Percentiles rank a stretch among this genome's conserved stretches.
Evolutionary conservation across 2,113 vertebrate genomes (phyloP).

Genomic region (Lepisosteus osseus): DNA sequence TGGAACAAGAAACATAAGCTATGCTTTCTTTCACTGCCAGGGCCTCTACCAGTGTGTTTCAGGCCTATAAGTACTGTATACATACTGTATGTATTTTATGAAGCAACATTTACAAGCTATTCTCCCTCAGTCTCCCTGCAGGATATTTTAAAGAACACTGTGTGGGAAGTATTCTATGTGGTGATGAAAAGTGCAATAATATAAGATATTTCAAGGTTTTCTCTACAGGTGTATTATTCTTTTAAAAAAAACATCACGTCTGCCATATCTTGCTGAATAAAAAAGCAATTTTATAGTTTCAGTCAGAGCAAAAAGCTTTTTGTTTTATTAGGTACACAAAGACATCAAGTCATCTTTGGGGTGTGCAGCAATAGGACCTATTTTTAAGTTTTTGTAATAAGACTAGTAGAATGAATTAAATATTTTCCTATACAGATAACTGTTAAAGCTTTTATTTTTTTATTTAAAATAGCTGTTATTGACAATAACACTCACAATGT

Average conservation of each 20-base stretch:
- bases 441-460: constrained; percentile 43
- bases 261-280: constrained; percentile 20
- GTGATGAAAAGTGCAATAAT: constrained; percentile 80
- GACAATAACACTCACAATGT: constrained; percentile 49
- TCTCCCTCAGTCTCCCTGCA: constrained; percentile 10
- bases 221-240: constrained; percentile 9
- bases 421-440: constrained; percentile 53
- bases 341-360: constrained; percentile 23
- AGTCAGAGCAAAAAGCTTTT: constrained; percentile 26
- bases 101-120: constrained; percentile 21
- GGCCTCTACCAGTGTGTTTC: no score
- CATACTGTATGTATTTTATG: constrained; percentile 14
- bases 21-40: no score
- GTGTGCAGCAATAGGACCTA: constrained; percentile 8
- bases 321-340: constrained; percentile 28
- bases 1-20: no score
- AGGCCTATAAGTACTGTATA: no score
- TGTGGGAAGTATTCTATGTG: constrained; percentile 49
- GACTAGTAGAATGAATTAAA: constrained; percentile 41
- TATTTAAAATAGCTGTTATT: constrained; percentile 64
- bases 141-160: constrained; percentile 31
- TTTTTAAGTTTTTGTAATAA: constrained; percentile 32
- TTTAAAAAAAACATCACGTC: background rate
- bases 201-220: constrained; percentile 30
- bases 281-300: background rate